Base-by-base conservation (phyloP, 1,140 invertebrate genomes). In the Bombus polaris region DNA sequence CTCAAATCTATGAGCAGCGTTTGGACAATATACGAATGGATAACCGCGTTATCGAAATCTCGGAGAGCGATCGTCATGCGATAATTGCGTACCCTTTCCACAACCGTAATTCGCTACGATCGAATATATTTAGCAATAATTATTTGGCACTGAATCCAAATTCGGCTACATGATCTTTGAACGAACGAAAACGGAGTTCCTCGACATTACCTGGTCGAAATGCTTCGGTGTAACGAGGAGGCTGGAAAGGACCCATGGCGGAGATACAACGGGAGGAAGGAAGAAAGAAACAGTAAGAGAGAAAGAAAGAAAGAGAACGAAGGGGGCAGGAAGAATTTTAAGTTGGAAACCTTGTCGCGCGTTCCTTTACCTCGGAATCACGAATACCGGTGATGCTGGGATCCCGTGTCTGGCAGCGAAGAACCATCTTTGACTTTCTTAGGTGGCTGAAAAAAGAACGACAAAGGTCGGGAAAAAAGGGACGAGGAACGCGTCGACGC, bases 331-430 rank as follows among this genome's bases (percentile, higher is more conserved):
- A 92, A 89, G 92, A 94, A 94, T 94, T 93, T 94, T 94, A 94
- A 93, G 93, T 93, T 93, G 89, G 92, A 93, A 94, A 94, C 91
- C 93, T 93, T 94, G 93, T 94, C 88, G 91, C 88, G 87, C 92
- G 92, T 93, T 92, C 89, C 90, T 92, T 91, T 92, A 87, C 86
- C 89, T 89, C 90, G 88, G 84, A 92, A 93, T 87, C 89, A 91
- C 89, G 88, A 92, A 91, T 93, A 85, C 87, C 91, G 57, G 68
- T 77, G 88, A 59, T 62, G 73, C 75, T n/a, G 71, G 77, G 74
- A 77, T 72, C 75, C 73, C 85, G 81, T 83, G 85, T 82, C 82
- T 76, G 86, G 88, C 81, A 70, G 66, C 75, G 32, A 32, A 73
- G 86, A 88, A 77, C 82, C 82, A 90, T 83, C 89, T 90, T 90